Conservation (phyloP, 2,113 vertebrate genomes). For the Cnemophilus loriae region DNA sequence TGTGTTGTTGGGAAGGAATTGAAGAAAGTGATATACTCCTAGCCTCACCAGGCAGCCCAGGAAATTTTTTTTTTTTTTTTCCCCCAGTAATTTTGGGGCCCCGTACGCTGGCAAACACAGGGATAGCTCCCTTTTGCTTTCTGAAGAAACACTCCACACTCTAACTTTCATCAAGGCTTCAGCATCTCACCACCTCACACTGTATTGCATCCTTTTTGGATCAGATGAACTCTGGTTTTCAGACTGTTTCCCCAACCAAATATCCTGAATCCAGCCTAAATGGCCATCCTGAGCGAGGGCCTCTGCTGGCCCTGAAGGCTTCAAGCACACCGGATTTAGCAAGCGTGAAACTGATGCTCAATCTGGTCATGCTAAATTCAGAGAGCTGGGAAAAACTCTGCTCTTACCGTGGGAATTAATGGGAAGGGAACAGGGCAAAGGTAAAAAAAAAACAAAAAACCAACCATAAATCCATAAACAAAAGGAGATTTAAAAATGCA, state of each 20-base stretch:
- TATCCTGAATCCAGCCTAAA: background rate
- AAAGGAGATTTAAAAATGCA: background rate
- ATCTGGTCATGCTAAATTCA: background rate
- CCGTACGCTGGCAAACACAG: background rate
- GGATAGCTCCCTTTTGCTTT: background rate
- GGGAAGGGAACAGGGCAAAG: background rate
- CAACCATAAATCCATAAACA: background rate
- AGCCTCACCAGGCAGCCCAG: background rate
- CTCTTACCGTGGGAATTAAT: background rate
- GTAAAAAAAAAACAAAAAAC: too few relatives aligned
- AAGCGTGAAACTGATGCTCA: background rate
- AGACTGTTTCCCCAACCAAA: background rate
- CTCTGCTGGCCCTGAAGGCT: background rate
- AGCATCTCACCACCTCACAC: background rate
- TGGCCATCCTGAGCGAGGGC: background rate
- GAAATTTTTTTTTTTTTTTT: background rate
- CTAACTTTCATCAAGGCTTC: background rate
- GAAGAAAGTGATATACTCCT: background rate
- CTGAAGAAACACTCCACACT: background rate
- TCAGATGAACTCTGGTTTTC: background rate
- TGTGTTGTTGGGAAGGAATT: background rate
- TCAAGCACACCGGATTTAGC: background rate
- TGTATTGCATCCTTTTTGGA: background rate
- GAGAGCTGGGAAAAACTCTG: background rate
- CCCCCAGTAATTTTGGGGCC: background rate